Evolutionary conservation across 2,113 vertebrate genomes (phyloP), one percentile per base, ranked within the genome.

Genomic region (Drymodes brunneopygia): DNA sequence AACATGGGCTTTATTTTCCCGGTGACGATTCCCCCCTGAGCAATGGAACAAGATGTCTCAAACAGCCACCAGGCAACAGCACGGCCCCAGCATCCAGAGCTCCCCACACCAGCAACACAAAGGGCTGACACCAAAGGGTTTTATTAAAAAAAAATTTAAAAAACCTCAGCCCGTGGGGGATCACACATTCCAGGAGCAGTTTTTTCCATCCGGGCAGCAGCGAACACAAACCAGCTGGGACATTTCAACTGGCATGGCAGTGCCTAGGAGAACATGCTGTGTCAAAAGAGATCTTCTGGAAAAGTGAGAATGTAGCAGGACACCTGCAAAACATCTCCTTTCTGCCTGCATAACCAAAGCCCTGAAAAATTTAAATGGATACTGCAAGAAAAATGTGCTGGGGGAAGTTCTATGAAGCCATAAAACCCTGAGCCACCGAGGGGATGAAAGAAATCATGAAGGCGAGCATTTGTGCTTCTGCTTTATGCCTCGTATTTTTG

Each of bases 1-100:
- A 86, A 86, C 92, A 83, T 70, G 90, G 38, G 72, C 40, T 97
- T 92, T 51, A 60, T 93, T 93, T 86, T 90, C 88, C 92, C 86
- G 56, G 67, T 83, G 85, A 40, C 45, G 57, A 92, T 86, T 93
- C 75, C 53, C 72, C 75, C 6, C 9, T 38, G 79, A 93, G 92
- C 90, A 83, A 67, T 22, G 51, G 95, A 94, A 93, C 74, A 73
- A 51, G 50, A 47, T 58, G 56, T 75, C 89, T 89, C 78, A 48
- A 23, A 50, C 36, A 69, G 85, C 66, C 93, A 87, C 61, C 91
- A 92, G 91, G 65, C 57, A 91, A 69, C 57, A 82, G 66, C 70
- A 18, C 3, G 9, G 53, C 20, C 78, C 21, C 72, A 3, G 51
- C 25, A 47, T 54, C 75, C 65, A 73, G 71, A 85, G 70, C 38